Conservation (phyloP, 2,113 vertebrate species). For the Phylloscopus trochilus region DNA sequence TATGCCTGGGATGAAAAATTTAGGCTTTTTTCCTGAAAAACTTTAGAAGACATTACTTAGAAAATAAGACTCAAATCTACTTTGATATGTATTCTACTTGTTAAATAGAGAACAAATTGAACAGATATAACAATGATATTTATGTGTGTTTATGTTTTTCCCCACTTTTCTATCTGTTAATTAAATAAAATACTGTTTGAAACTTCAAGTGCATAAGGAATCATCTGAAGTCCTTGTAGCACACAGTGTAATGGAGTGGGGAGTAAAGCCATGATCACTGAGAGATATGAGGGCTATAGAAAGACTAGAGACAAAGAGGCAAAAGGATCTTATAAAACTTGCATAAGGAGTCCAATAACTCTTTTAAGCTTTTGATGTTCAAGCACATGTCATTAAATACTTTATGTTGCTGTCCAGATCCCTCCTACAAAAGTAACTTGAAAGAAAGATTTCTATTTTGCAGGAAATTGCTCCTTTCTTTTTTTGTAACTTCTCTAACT, state of each 20-base stretch:
- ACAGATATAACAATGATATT: background rate
- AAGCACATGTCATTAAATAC: background rate
- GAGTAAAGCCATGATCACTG: background rate
- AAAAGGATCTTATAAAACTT: conserved; percentile 10
- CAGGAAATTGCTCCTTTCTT: background rate
- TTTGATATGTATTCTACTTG: background rate
- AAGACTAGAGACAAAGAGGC: background rate
- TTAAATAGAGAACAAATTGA: background rate
- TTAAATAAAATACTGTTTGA: background rate
- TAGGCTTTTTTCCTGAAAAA: background rate
- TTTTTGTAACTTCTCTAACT: background rate
- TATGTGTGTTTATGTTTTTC: rapidly evolving
- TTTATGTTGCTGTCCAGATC: background rate
- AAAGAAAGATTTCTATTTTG: conserved; percentile 4
- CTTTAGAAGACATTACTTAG: background rate
- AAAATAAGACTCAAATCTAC: background rate
- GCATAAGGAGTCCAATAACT: background rate
- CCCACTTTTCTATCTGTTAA: background rate
- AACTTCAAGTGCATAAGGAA: background rate
- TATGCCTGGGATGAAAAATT: background rate
- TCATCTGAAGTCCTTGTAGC: background rate
- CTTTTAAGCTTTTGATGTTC: conserved; percentile 2
- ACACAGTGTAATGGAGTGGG: background rate
- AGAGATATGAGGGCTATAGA: background rate
- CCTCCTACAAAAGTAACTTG: background rate